Conservation (phyloP, 2,888 invertebrate species). For the Xylota sylvarum region DNA sequence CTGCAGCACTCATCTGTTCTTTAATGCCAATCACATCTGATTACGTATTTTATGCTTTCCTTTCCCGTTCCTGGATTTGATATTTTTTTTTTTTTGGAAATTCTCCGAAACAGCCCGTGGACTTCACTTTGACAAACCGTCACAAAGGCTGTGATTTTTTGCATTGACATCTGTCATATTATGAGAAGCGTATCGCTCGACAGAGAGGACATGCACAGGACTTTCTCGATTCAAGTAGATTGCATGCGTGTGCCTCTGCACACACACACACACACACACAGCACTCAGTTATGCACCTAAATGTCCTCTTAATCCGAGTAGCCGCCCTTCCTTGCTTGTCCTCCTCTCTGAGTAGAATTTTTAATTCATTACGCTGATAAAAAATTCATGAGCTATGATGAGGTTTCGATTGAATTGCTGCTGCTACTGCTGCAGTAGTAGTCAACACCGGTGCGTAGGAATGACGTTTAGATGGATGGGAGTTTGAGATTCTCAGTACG, state of each 20-base stretch:
- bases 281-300: constrained; percentile 24
- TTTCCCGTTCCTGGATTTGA: not conserved
- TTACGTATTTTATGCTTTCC: not conserved
- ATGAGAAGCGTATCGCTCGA: constrained; percentile 22
- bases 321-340: not conserved
- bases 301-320: constrained; percentile 32
- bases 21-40: not conserved
- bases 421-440: not conserved
- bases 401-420: constrained; percentile 59
- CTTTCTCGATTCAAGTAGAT: constrained; percentile 4
- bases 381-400: constrained; percentile 64
- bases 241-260: not conserved
- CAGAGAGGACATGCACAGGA: not conserved
- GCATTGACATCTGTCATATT: constrained; percentile 27
- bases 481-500: constrained; percentile 39
- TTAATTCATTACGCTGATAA: constrained; percentile 65
- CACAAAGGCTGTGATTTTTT: constrained; percentile 20
- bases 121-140: constrained; percentile 15
- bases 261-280: not conserved
- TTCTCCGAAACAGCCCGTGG: constrained; percentile 1
- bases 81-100: constrained; percentile 11
- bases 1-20: not conserved
- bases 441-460: constrained; percentile 7
- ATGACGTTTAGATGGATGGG: constrained; percentile 23
- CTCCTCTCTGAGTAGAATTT: constrained; percentile 52